Base-by-base conservation (phyloP, 2,888 invertebrate genomes). In the Hofmannophila pseudospretella region DNA sequence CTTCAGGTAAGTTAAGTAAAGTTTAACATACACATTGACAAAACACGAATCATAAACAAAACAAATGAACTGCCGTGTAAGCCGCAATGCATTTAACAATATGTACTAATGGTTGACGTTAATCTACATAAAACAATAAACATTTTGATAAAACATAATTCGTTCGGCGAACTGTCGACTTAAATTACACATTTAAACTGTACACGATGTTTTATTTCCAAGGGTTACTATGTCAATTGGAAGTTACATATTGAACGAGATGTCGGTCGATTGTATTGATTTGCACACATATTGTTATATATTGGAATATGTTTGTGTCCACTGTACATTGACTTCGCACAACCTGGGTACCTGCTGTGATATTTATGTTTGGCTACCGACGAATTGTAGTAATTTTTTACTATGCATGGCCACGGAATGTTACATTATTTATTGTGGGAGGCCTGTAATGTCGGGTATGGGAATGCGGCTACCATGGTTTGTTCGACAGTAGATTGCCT, bases 341-440 rank as follows among this genome's bases (percentile, higher is more conserved):
- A 62, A 54, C 66, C 75, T 66, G 66, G 70, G 70, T 62, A 67
- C 58, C 67, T 59, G 77, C 76, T 73, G 62, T 68, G 58, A 44
- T 56, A 65, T 67, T 67, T 72, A 71, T 73, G 56, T 72, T 73
- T 72, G 54, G 74, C 72, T 71, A 72, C 68, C 64, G 67, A 55
- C 44, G 59, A 53, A 66, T 58, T 65, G 72, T 80, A 75, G 74
- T 26, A 59, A 58, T 67, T 68, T 72, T 65, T 53, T 62, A 64
- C 58, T 71, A 58, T 81, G 85, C 85, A 85, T 85, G 85, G 81
- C 77, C 68, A 76, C 69, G 78, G 77, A 78, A 80, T 78, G 81
- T 61, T 60, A 58, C n/a, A n/a, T n/a, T n/a, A 43, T 51, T 54
- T 54, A 55, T 54, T 53, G 46, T 54, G 58, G 51, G 41, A 42